phyloP scores from a whole-genome alignment of 1,140 invertebrate genomes.

The Reticulitermes speratus region DNA sequence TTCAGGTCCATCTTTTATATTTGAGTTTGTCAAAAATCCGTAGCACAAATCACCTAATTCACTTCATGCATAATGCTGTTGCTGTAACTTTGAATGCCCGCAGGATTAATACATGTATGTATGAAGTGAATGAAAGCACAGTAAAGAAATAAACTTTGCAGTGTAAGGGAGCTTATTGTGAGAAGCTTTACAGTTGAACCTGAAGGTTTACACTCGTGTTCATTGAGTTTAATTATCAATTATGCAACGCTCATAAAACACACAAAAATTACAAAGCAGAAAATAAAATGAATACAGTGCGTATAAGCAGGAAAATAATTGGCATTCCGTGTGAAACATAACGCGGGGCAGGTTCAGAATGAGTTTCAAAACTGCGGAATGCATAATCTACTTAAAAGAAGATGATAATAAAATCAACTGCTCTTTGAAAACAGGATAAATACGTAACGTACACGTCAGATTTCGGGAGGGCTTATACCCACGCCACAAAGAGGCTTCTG shows the following conservation, averaged over 20 bases:
- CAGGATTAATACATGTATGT: not conserved
- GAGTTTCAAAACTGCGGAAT: not conserved
- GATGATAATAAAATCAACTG: slow-evolving; percentile 4
- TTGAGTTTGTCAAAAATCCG: no score
- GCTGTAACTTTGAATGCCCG: not conserved
- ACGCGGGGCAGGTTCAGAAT: not conserved
- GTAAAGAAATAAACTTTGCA: not conserved
- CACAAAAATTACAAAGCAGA: not conserved
- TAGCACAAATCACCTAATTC: no score
- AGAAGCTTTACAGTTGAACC: not conserved
- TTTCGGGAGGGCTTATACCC: not conserved
- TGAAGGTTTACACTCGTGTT: not conserved
- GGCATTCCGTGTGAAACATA: not conserved
- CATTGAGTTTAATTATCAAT: slow-evolving; percentile 11
- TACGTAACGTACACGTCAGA: not conserved
- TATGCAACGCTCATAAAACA: not conserved
- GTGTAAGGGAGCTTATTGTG: not conserved
- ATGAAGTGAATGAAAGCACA: not conserved
- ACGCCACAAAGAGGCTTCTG: slow-evolving; percentile 13
- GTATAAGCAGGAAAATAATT: not conserved
- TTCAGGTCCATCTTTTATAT: no score
- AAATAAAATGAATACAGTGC: not conserved
- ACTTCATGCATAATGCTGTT: no score
- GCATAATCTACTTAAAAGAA: not conserved
- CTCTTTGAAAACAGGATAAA: not conserved